A percentile compares a stretch with the other conserved stretches of the same genome.
Evolutionary conservation across 1,140 invertebrate species (phyloP).

Genomic region (Dinoponera quadriceps): DNA sequence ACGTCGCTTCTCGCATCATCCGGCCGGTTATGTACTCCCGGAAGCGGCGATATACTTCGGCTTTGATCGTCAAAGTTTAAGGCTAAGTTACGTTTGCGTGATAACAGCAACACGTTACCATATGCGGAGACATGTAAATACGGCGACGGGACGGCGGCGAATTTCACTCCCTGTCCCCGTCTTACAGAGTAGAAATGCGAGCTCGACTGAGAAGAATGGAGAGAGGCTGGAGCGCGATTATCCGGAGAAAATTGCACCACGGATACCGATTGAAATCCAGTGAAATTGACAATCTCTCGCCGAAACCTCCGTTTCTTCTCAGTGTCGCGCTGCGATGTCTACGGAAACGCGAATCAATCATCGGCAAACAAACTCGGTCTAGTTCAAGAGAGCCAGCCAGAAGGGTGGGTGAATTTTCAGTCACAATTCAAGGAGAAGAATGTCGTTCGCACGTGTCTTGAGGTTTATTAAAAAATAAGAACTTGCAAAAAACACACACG

Average conservation of each 20-base stretch:
- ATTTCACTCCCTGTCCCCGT: background rate
- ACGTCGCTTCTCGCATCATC: constrained; percentile 1
- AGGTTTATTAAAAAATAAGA: constrained; percentile 68
- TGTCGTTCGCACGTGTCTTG: constrained; percentile 43
- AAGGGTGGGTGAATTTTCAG: constrained; percentile 35
- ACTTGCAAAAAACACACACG: constrained; percentile 60
- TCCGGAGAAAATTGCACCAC: background rate
- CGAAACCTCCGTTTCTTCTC: too few species aligned
- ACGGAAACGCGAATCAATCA: constrained; percentile 14
- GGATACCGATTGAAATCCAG: background rate
- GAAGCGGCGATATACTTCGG: constrained; percentile 39
- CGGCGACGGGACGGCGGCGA: background rate
- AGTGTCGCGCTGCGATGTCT: constrained; percentile 8
- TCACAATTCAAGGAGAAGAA: constrained; percentile 44
- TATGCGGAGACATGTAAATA: background rate
- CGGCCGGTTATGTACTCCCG: background rate
- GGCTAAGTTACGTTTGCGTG: background rate
- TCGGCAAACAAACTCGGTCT: constrained; percentile 16
- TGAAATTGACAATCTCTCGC: background rate
- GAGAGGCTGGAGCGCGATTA: background rate
- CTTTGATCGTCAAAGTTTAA: constrained; percentile 25
- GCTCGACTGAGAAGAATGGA: constrained; percentile 18
- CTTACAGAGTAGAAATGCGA: constrained; percentile 7
- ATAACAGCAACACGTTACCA: constrained; percentile 2
- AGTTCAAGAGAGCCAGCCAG: constrained; percentile 42